phyloP scores from a whole-genome alignment of 1,140 invertebrate species.

The Aethina tumida region DNA sequence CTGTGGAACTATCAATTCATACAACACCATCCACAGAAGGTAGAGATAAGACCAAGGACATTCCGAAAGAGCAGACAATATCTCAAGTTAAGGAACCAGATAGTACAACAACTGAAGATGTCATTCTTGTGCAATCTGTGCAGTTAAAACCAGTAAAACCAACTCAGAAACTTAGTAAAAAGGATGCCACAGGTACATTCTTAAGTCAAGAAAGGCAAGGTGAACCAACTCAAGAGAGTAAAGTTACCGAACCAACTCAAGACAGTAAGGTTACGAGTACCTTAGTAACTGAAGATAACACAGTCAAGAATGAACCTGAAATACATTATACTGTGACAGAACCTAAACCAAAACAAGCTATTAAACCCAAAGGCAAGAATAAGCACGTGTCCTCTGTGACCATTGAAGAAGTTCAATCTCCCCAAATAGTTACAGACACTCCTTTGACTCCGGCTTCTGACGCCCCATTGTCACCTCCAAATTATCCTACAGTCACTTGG shows the following conservation, averaged over 20 bases:
- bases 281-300: not conserved
- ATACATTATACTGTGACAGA: not conserved
- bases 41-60: no score
- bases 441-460: conserved; percentile 34
- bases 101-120: no score
- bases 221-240: not conserved
- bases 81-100: no score
- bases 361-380: conserved; percentile 22
- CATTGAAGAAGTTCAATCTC: conserved; percentile 39
- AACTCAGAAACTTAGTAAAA: not conserved
- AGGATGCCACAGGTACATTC: not conserved
- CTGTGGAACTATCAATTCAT: no score
- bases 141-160: conserved; percentile 15
- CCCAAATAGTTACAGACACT: conserved; percentile 33
- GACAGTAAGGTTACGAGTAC: no score
- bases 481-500: conserved; percentile 14
- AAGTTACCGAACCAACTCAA: not conserved
- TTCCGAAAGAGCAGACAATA: no score
- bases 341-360: conserved; percentile 14
- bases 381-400: conserved; percentile 32
- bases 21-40: no score
- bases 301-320: not conserved
- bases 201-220: not conserved
- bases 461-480: conserved; percentile 23
- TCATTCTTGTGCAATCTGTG: no score